Conservation (phyloP, 1,140 invertebrate species). For the Latrodectus geometricus region DNA sequence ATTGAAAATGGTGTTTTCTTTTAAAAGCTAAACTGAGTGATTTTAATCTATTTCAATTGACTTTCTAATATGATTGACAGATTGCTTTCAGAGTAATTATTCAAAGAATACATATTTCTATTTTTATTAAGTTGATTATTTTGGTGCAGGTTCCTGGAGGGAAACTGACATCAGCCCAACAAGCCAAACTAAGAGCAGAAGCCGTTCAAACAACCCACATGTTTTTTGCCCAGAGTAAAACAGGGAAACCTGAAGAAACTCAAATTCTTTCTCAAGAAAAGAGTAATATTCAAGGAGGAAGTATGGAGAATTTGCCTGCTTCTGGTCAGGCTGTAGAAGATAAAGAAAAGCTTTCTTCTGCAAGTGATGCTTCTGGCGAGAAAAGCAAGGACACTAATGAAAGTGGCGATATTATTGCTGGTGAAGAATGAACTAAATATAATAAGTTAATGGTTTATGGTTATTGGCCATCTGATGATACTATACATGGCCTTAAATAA, state of each 20-base stretch:
- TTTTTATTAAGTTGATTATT: constrained; percentile 3
- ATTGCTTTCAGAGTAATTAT: neutral
- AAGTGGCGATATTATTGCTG: constrained; percentile 13
- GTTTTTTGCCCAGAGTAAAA: constrained; percentile 65
- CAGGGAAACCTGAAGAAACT: constrained; percentile 42
- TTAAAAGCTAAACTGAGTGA: neutral
- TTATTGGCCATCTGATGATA: constrained; percentile 14
- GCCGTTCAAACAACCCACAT: constrained; percentile 67
- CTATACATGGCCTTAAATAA: constrained; percentile 39
- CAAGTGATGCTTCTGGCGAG: neutral
- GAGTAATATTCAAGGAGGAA: constrained; percentile 18
- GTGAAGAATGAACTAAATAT: constrained; percentile 47
- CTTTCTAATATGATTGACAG: neutral
- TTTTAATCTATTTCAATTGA: neutral
- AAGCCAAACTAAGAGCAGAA: constrained; percentile 67
- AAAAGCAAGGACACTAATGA: constrained; percentile 23
- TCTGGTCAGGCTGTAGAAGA: constrained; percentile 19
- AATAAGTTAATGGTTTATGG: constrained; percentile 15
- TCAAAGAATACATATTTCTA: neutral
- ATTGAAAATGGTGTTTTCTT: too few species aligned
- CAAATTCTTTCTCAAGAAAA: constrained; percentile 39
- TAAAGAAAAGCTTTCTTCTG: constrained; percentile 20
- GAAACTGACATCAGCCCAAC: constrained; percentile 65
- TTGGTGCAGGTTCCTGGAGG: constrained; percentile 48
- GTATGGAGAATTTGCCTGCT: constrained; percentile 13